Conservation (phyloP, 2,888 invertebrate species). For the Eupithecia subumbrata region DNA sequence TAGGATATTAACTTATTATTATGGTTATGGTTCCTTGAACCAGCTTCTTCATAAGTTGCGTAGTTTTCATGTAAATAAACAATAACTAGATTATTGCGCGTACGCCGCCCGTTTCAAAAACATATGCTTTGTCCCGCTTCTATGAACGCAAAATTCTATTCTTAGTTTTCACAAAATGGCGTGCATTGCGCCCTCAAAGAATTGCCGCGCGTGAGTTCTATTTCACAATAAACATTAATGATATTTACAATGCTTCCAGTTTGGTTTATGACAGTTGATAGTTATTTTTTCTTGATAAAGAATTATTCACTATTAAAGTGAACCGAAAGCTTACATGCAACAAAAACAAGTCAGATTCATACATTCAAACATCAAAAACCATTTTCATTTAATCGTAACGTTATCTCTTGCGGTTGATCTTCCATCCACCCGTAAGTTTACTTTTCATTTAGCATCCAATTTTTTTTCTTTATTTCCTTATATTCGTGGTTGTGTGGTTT, state of each 20-base stretch:
- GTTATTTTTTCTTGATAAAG: background rate
- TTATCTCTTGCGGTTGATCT: background rate
- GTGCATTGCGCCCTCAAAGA: too few species aligned
- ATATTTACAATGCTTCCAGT: background rate
- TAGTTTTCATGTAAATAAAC: too few species aligned
- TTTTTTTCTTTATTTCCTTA: constrained; percentile 8
- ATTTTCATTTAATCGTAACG: constrained; percentile 3
- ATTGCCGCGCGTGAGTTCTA: background rate
- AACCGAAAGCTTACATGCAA: background rate
- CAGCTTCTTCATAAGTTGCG: too few species aligned
- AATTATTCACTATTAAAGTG: background rate
- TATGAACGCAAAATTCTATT: too few species aligned
- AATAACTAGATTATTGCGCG: too few species aligned
- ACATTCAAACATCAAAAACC: background rate
- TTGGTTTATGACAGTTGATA: background rate
- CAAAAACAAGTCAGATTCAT: background rate
- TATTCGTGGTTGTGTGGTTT: background rate
- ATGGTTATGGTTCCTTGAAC: too few species aligned
- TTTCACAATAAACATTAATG: background rate
- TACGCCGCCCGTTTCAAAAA: too few species aligned
- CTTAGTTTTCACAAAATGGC: too few species aligned
- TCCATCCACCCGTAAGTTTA: constrained; percentile 2
- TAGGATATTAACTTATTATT: too few species aligned
- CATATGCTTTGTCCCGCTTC: too few species aligned
- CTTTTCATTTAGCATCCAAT: constrained; percentile 11